A percentile compares a stretch with the other conserved stretches of the same genome.
phyloP scores from a whole-genome alignment of 2,888 invertebrate species.

The Drosophila nr. perissopoda region DNA sequence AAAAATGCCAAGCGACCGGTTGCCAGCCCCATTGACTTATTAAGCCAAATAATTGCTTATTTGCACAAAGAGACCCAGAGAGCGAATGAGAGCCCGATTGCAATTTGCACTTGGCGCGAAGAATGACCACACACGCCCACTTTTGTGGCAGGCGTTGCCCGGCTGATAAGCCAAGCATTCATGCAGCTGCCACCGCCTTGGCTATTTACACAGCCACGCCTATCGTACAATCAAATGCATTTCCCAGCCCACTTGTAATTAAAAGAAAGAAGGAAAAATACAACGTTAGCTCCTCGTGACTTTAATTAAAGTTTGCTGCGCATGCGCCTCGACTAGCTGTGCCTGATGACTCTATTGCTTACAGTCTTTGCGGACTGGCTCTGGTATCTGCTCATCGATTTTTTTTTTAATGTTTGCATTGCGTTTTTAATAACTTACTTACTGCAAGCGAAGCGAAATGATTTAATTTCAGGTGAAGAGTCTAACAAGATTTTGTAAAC shows the following conservation, averaged over 20 bases:
- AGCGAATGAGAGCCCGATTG: slow-evolving; percentile 29
- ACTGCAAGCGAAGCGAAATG: neutral
- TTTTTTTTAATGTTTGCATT: slow-evolving; percentile 48
- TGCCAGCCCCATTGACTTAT: slow-evolving; percentile 74
- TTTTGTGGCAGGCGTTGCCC: slow-evolving; percentile 47
- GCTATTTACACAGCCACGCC: slow-evolving; percentile 53
- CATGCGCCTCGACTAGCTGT: slow-evolving; percentile 23
- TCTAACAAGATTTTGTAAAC: neutral
- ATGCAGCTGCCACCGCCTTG: slow-evolving; percentile 20
- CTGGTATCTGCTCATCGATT: slow-evolving; percentile 38
- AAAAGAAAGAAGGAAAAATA: slow-evolving; percentile 37
- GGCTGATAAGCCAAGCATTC: slow-evolving; percentile 42
- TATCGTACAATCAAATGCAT: slow-evolving; percentile 54
- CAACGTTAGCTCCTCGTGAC: slow-evolving; percentile 22
- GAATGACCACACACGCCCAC: slow-evolving; percentile 70
- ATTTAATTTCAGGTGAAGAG: slow-evolving; percentile 15
- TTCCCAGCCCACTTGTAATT: slow-evolving; percentile 46
- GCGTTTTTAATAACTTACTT: slow-evolving; percentile 52
- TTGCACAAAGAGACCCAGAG: slow-evolving; percentile 47
- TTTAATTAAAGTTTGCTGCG: slow-evolving; percentile 61
- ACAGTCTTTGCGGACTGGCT: neutral
- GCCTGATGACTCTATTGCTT: slow-evolving; percentile 56
- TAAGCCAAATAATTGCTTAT: slow-evolving; percentile 78
- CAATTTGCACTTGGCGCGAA: slow-evolving; percentile 73
- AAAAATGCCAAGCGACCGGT: slow-evolving; percentile 50